phyloP scores from a whole-genome alignment of 2,797 vertebrate species.

The Onychomys leucogaster region DNA sequence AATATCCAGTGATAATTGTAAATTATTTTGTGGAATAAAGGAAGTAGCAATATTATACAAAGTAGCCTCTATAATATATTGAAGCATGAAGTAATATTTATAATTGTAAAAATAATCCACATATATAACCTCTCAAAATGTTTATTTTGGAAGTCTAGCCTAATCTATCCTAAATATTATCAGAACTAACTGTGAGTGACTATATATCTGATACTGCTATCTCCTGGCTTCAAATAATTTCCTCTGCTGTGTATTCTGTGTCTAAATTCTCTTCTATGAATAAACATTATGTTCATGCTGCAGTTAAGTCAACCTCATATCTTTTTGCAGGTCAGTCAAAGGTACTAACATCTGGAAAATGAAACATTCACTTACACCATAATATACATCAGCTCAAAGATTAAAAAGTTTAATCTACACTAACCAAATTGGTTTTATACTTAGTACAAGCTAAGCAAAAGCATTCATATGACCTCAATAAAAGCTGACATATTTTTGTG shows the following conservation, averaged over 20 bases:
- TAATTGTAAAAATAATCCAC: neutral
- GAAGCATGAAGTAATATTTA: neutral
- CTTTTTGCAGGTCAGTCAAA: neutral
- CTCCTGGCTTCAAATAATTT: neutral
- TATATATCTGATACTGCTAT: neutral
- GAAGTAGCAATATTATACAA: neutral
- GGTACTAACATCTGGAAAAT: neutral
- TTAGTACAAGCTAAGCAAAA: neutral
- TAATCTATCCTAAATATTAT: neutral
- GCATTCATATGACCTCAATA: neutral
- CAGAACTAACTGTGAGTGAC: neutral
- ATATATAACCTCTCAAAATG: neutral
- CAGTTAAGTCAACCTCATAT: neutral
- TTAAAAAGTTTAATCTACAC: neutral
- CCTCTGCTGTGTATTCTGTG: neutral
- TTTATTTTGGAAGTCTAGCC: neutral
- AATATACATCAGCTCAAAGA: neutral
- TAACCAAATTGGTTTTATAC: conserved; percentile 13
- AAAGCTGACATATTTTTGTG: neutral
- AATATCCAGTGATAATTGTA: conserved; percentile 8
- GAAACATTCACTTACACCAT: neutral
- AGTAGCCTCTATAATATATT: neutral
- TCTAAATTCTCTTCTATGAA: neutral
- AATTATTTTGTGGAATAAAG: neutral
- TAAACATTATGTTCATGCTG: neutral